These are phyloP conservation scores for Gallinago solitaria DNA, from an alignment of 2,797 vertebrate species.

Conservation along the genomic window DNA sequence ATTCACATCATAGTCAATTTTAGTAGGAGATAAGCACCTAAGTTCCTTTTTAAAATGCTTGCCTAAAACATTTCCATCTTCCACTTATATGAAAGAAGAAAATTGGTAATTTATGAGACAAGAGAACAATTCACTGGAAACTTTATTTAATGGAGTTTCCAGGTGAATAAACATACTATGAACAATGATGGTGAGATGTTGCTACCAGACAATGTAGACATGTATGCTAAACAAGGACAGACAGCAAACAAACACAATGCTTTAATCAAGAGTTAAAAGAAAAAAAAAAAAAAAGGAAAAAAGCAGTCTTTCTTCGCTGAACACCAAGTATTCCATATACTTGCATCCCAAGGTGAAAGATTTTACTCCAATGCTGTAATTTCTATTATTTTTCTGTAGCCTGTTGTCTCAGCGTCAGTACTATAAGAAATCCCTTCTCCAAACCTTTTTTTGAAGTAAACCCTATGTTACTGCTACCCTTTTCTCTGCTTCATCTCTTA, in stretches of 20 bases:
- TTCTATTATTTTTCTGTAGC: not conserved
- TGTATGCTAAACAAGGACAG: not conserved
- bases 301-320: not conserved
- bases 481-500: not conserved
- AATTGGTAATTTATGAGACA: not conserved
- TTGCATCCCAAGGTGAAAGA: not conserved
- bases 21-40: not conserved
- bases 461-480: not conserved
- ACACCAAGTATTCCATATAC: not conserved
- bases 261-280: not conserved
- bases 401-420: rapidly evolving
- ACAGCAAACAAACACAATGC: not conserved
- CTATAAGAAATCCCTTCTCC: not conserved
- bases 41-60: not conserved
- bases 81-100: not conserved
- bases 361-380: not conserved
- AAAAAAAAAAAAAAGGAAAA: not conserved
- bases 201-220: not conserved
- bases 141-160: not conserved
- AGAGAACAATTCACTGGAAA: not conserved
- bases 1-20: not conserved
- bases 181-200: not conserved
- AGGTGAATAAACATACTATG: not conserved
- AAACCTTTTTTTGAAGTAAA: not conserved
- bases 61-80: not conserved